phyloP scores from a whole-genome alignment of 2,888 invertebrate species.

The Idaea dimidiata region DNA sequence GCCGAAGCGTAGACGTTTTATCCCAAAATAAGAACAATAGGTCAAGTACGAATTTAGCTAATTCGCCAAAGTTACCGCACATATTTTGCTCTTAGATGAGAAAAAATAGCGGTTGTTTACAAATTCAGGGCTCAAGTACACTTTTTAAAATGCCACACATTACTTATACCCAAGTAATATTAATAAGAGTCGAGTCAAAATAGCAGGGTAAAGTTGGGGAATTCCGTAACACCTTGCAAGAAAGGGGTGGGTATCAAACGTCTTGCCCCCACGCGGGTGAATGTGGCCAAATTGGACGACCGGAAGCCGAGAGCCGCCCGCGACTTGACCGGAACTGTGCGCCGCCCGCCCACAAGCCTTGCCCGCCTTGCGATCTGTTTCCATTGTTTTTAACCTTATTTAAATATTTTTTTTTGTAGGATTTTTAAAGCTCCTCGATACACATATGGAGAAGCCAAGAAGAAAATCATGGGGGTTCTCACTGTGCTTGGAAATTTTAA shows the following conservation, averaged over 20 bases:
- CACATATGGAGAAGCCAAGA: too few relatives aligned
- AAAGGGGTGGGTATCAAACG: conserved; percentile 52
- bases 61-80: too few relatives aligned
- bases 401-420: background rate
- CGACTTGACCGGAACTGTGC: conserved; percentile 77
- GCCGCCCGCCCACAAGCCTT: conserved; percentile 54
- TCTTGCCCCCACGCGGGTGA: conserved; percentile 64
- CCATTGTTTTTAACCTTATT: conserved; percentile 36
- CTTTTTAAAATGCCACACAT: background rate
- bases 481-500: too few relatives aligned
- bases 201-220: conserved; percentile 16
- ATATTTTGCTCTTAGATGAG: too few relatives aligned
- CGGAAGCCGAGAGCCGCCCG: conserved; percentile 74
- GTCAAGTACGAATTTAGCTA: too few relatives aligned
- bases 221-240: conserved; percentile 11
- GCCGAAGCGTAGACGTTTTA: too few relatives aligned
- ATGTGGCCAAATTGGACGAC: conserved; percentile 77
- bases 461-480: too few relatives aligned
- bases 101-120: too few relatives aligned
- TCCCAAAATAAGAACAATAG: too few relatives aligned
- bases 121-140: too few relatives aligned
- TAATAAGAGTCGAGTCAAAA: conserved; percentile 8
- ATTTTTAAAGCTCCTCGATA: too few relatives aligned
- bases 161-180: background rate
- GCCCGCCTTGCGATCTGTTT: conserved; percentile 53